Conservation (phyloP, 2,888 invertebrate genomes). For the Lobophora halterata region DNA sequence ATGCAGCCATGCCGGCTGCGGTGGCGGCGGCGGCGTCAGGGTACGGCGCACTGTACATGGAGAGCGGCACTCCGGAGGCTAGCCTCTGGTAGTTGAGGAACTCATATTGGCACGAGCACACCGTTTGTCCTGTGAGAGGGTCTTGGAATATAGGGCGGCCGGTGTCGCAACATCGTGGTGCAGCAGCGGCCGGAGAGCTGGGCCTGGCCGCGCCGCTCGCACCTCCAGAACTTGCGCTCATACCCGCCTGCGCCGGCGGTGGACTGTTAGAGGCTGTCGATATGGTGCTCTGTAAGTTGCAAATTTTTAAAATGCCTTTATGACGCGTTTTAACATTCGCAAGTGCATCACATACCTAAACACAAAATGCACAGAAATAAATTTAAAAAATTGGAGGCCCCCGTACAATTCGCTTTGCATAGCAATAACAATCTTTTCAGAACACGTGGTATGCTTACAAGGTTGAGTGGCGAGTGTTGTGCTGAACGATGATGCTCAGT, state of each 20-base stretch:
- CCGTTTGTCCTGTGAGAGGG: slow-evolving; percentile 92
- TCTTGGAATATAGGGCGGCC: slow-evolving; percentile 95
- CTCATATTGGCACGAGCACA: slow-evolving; percentile 95
- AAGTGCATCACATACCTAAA: slow-evolving; percentile 41
- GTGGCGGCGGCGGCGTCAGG: slow-evolving; percentile 85
- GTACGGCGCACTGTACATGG: slow-evolving; percentile 91
- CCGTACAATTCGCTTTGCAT: slow-evolving; percentile 63
- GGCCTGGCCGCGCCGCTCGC: slow-evolving; percentile 76
- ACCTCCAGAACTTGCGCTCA: slow-evolving; percentile 79
- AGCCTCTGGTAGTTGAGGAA: slow-evolving; percentile 92
- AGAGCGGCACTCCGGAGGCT: slow-evolving; percentile 86
- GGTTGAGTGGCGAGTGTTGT: slow-evolving; percentile 29
- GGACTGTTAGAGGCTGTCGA: slow-evolving; percentile 87
- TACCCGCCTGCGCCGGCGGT: slow-evolving; percentile 82
- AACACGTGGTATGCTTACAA: slow-evolving; percentile 51
- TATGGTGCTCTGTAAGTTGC: slow-evolving; percentile 82
- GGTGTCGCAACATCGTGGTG: slow-evolving; percentile 92
- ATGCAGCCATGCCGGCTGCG: slow-evolving; percentile 90
- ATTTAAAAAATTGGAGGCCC: slow-evolving; percentile 60
- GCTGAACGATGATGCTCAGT: slow-evolving; percentile 3
- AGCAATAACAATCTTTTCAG: slow-evolving; percentile 29
- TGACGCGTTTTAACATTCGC: slow-evolving; percentile 77
- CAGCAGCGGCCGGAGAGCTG: slow-evolving; percentile 75
- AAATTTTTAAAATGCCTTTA: slow-evolving; percentile 80
- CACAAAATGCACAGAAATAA: slow-evolving; percentile 19